Evolutionary conservation across 2,113 vertebrate genomes (phyloP), one percentile per base, ranked within the genome.

Genomic region (Semicossyphus pulcher): DNA sequence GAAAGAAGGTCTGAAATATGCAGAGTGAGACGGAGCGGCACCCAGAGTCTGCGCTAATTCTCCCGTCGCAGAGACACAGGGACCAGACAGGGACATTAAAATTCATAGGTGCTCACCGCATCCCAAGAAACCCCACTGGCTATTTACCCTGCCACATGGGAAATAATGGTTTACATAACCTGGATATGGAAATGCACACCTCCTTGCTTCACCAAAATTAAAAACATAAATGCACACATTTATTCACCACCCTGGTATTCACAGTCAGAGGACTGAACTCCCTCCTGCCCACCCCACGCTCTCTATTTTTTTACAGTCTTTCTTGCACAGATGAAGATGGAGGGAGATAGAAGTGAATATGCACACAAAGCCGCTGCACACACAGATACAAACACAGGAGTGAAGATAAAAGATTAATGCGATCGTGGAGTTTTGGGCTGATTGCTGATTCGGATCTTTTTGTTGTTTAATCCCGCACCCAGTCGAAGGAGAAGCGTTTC

Each of bases 141-240:
- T 88, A 76, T 89, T 88, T 89, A 75, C 78, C 41, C 39, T 59
- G 66, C 71, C 86, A 66, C 83, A 77, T 64, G 81, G 88, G 85
- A 86, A 82, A 88, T 87, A 81, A 82, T 52, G 28, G 67, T 88
- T 90, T 91, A 89, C 88, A 84, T 80, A 86, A 79, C 77, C 80
- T 77, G 75, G 68, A 77, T 82, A 80, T 88, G 83, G 79, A 86
- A 86, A 84, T 72, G 37, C 64, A 37, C 86, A 79, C 80, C 75
- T 71, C 32, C 28, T 45, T 37, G 29, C 76, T 47, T 3, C 14
- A 20, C 29, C 60, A 26, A 75, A 82, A 85, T 86, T 74, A 79
- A 83, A 86, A 86, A 64, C 58, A 81, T 70, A 75, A 87, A 86
- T 39, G 75, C 44, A 60, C 53, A 68, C 63, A 54, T 76, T 89